Evolutionary conservation across 2,797 vertebrate genomes (phyloP).

Genomic region (Helostoma temminkii): DNA sequence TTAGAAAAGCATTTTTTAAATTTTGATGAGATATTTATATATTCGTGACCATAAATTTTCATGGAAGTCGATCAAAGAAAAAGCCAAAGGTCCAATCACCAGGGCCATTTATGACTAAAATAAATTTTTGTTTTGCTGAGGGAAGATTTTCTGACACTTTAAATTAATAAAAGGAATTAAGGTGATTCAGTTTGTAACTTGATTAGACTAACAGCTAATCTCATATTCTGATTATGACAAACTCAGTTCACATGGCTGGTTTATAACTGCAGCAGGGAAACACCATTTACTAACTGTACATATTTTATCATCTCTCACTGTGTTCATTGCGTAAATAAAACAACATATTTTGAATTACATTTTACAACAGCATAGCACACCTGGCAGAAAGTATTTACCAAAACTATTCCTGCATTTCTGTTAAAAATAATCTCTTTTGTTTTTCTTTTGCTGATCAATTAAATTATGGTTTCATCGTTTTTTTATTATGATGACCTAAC

Average conservation of each 20-base stretch:
- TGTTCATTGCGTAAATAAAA: not conserved
- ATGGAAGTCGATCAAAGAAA: not conserved
- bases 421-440: not conserved
- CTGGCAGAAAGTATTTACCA: not conserved
- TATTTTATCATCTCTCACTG: not conserved
- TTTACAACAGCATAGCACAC: not conserved
- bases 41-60: not conserved
- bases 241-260: constrained; percentile 3
- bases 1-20: too few relatives aligned
- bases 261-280: constrained; percentile 10
- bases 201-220: constrained; percentile 18
- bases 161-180: constrained; percentile 1
- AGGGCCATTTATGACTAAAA: not conserved
- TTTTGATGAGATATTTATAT: not conserved
- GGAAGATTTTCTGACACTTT: constrained; percentile 11
- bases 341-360: not conserved
- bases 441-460: not conserved
- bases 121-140: not conserved
- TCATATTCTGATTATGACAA: constrained; percentile 37
- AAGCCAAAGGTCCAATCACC: not conserved
- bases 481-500: not conserved
- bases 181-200: constrained; percentile 4
- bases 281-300: not conserved
- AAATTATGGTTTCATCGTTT: not conserved
- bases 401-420: not conserved